Conservation (phyloP, 92 coral and sea anemone species). For the Palythoa grandis region DNA sequence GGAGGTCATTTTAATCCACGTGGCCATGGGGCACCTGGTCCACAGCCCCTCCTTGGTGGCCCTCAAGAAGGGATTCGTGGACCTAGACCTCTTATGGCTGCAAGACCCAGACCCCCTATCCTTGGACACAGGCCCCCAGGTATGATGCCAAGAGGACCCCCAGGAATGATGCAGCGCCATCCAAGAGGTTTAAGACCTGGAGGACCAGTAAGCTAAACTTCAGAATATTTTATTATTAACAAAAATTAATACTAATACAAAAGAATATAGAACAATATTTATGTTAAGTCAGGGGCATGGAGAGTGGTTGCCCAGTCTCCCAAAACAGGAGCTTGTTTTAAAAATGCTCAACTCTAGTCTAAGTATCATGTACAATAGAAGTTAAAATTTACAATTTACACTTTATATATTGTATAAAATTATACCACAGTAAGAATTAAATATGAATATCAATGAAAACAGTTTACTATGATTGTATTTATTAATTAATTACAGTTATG, state of each 20-base stretch:
- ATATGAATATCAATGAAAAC: too few species aligned
- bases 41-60: slow-evolving; percentile 51
- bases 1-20: slow-evolving; percentile 14
- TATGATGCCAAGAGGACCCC: slow-evolving; percentile 38
- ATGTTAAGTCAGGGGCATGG: too few species aligned
- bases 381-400: too few species aligned
- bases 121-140: slow-evolving; percentile 35
- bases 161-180: slow-evolving; percentile 35
- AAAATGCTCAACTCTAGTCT: too few species aligned
- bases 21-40: slow-evolving; percentile 32
- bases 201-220: slow-evolving; percentile 13
- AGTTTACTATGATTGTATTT: too few species aligned
- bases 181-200: slow-evolving; percentile 41
- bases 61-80: slow-evolving; percentile 39
- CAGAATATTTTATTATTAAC: too few species aligned
- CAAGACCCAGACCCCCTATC: slow-evolving; percentile 45
- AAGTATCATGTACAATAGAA: too few species aligned
- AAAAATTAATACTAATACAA: too few species aligned
- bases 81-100: slow-evolving; percentile 69
- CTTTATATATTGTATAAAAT: neutral
- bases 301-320: too few species aligned
- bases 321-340: too few species aligned
- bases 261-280: too few species aligned
- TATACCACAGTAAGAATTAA: neutral
- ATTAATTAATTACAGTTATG: too few species aligned